Evolutionary conservation across 35 echinoderm and acorn worm genomes (phyloP).

Genomic region (Ptychodera flava): DNA sequence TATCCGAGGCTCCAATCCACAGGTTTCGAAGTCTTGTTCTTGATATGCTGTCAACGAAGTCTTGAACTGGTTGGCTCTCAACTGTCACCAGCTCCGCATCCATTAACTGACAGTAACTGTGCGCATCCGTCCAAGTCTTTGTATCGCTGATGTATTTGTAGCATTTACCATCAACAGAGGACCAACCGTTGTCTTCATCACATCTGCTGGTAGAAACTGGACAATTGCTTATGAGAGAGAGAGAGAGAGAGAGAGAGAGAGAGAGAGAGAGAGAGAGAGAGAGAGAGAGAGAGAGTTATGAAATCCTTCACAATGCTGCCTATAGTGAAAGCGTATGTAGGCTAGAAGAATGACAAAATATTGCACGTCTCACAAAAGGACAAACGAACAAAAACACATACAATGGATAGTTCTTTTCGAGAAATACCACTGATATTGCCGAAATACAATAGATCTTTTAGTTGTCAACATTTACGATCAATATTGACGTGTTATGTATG

Average conservation of each 20-base stretch:
- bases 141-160: slow-evolving; percentile 20
- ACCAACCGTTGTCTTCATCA: slow-evolving; percentile 44
- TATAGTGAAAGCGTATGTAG: no score
- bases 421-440: background rate
- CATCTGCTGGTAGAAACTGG: background rate
- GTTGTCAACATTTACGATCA: no score
- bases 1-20: background rate
- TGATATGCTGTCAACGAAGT: slow-evolving; percentile 4
- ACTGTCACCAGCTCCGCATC: slow-evolving; percentile 30
- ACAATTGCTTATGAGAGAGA: background rate
- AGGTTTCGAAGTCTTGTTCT: background rate
- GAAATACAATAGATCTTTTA: no score
- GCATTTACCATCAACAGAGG: slow-evolving; percentile 32
- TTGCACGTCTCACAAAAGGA: no score
- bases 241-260: background rate
- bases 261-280: background rate
- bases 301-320: no score
- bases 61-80: slow-evolving; percentile 11
- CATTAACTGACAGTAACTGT: slow-evolving; percentile 28
- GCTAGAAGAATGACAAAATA: background rate
- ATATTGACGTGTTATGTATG: no score
- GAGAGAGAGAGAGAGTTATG: background rate
- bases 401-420: background rate
- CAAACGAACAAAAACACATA: background rate
- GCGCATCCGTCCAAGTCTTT: slow-evolving; percentile 26